A percentile compares a stretch with the other conserved stretches of the same genome.
These are phyloP conservation scores for Ophioninae sp. DNA, from an alignment of 2,888 invertebrate species.

Conservation along the genomic window DNA sequence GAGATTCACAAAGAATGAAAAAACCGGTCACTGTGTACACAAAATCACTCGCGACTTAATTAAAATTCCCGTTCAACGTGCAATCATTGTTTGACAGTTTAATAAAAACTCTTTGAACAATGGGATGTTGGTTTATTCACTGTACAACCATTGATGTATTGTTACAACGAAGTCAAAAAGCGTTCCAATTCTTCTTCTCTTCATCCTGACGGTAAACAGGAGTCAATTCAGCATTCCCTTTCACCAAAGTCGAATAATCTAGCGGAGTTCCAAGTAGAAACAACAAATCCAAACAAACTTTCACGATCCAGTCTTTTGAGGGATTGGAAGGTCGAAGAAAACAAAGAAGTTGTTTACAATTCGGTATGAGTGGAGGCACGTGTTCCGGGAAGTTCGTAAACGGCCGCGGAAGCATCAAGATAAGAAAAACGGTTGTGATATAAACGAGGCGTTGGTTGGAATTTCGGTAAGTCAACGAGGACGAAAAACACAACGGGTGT, in stretches of 20 bases:
- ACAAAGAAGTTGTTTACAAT: too few species aligned
- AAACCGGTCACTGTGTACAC: too few species aligned
- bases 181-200: slow-evolving; percentile 1
- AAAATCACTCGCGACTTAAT: too few species aligned
- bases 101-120: background rate
- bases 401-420: background rate
- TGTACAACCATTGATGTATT: background rate
- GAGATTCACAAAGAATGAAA: too few species aligned
- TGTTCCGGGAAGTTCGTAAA: background rate
- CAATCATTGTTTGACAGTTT: too few species aligned
- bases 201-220: slow-evolving; percentile 7
- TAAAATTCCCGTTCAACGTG: too few species aligned
- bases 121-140: background rate
- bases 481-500: slow-evolving; percentile 6
- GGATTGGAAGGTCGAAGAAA: too few species aligned
- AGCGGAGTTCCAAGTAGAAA: too few species aligned
- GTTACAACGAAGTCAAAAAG: background rate
- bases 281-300: too few species aligned
- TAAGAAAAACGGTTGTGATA: background rate
- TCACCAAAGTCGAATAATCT: too few species aligned
- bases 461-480: background rate
- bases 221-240: background rate
- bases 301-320: too few species aligned
- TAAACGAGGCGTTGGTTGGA: background rate
- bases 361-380: background rate